Conservation (phyloP, 2,888 invertebrate species). For the Hecatera dysodea region DNA sequence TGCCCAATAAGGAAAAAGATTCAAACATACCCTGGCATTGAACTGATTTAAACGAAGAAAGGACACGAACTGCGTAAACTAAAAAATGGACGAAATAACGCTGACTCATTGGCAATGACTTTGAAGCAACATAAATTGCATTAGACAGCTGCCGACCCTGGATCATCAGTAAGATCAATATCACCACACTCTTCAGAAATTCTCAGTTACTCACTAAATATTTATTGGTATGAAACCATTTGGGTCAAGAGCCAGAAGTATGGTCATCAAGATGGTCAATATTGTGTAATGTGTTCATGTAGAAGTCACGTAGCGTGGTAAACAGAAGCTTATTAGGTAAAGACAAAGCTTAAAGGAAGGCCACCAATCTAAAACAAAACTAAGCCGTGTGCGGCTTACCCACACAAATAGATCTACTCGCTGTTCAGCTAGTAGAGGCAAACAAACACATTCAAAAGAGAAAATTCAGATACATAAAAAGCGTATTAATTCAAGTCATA, state of each 20-base stretch:
- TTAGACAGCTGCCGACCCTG: conserved; percentile 45
- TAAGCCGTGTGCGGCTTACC: neutral
- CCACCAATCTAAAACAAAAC: neutral
- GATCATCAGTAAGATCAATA: conserved; percentile 24
- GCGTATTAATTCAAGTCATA: too few species aligned
- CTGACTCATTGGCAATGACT: conserved; percentile 27
- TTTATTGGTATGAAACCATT: conserved; percentile 43
- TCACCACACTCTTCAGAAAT: conserved; percentile 10
- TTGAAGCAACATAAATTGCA: conserved; percentile 29
- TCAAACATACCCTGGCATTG: conserved; percentile 14
- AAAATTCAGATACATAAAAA: too few species aligned
- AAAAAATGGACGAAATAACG: neutral
- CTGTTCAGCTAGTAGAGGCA: neutral
- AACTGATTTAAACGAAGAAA: conserved; percentile 19
- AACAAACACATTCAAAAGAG: too few species aligned
- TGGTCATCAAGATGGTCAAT: conserved; percentile 40
- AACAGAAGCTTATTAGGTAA: conserved; percentile 33
- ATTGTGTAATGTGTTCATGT: conserved; percentile 42
- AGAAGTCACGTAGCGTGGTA: conserved; percentile 18
- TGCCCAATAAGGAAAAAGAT: neutral
- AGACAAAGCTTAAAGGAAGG: neutral
- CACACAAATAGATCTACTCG: neutral
- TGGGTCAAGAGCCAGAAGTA: conserved; percentile 51
- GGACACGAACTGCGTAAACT: conserved; percentile 2
- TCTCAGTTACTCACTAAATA: conserved; percentile 35